Evolutionary conservation across 2,113 vertebrate genomes (phyloP).

Genomic region (Ailurus styani): DNA sequence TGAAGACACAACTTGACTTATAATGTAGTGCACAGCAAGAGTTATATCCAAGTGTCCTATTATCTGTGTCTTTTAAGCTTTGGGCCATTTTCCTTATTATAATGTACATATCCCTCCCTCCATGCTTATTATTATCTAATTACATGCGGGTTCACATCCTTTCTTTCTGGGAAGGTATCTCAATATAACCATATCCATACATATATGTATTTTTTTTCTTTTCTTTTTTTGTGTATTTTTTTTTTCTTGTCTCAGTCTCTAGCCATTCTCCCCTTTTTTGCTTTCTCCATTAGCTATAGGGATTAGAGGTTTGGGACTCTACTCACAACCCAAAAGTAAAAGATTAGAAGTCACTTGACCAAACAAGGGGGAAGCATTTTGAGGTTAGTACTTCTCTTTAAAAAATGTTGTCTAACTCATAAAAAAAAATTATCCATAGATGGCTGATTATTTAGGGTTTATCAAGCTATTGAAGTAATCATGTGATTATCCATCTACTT

Average conservation of each 20-base stretch:
- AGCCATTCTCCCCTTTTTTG: neutral
- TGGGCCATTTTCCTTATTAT: constrained; percentile 62
- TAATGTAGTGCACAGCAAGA: constrained; percentile 39
- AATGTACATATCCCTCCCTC: constrained; percentile 68
- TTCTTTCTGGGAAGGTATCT: constrained; percentile 28
- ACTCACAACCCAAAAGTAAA: neutral
- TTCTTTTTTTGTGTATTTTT: neutral
- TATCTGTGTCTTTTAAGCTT: constrained; percentile 64
- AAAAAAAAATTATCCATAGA: neutral
- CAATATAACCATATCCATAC: neutral
- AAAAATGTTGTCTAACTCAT: neutral
- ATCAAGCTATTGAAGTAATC: constrained; percentile 46
- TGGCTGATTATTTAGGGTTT: constrained; percentile 35
- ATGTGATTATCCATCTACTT: neutral
- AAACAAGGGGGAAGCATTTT: neutral
- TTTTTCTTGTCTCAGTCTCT: neutral
- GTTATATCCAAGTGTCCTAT: constrained; percentile 48
- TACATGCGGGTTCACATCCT: neutral
- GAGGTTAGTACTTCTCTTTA: neutral
- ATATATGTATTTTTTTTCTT: neutral
- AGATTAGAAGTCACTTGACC: neutral
- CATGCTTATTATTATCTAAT: constrained; percentile 32
- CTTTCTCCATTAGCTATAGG: neutral
- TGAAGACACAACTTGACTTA: constrained; percentile 47
- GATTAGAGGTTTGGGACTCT: neutral